Evolutionary conservation across 2,797 vertebrate species (phyloP).

Genomic region (Hippocampus kuda): DNA sequence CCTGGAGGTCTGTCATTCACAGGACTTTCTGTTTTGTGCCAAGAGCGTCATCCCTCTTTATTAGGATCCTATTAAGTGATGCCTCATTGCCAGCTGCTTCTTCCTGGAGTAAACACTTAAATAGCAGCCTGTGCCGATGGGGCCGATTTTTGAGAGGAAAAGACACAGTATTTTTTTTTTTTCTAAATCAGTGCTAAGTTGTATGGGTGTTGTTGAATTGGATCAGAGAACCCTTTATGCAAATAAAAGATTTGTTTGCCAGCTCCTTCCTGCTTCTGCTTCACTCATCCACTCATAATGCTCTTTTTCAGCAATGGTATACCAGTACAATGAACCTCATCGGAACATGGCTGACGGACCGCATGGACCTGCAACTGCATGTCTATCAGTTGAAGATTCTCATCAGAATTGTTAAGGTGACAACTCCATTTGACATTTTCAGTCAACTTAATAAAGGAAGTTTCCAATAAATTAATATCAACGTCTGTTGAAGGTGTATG

Average conservation of each 20-base stretch:
- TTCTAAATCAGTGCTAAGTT: not conserved
- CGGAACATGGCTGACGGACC: constrained; percentile 95
- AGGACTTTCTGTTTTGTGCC: constrained; percentile 6
- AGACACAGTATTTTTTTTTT: not conserved
- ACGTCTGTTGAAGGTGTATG: not conserved
- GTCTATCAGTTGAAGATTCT: constrained; percentile 97
- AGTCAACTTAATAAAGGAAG: not conserved
- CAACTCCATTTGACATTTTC: not conserved
- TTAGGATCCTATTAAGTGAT: constrained; percentile 19
- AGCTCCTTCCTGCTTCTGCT: not conserved
- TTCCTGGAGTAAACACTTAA: constrained; percentile 4
- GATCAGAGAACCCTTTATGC: not conserved
- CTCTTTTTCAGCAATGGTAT: constrained; percentile 96
- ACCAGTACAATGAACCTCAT: constrained; percentile 95
- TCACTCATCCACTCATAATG: not conserved
- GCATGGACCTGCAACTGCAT: constrained; percentile 98
- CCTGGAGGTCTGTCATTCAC: constrained; percentile 3
- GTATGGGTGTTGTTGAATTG: not conserved
- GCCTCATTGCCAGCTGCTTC: constrained; percentile 16
- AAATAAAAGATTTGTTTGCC: not conserved
- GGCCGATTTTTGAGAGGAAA: constrained; percentile 9
- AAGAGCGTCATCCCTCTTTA: constrained; percentile 14
- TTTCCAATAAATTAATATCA: not conserved
- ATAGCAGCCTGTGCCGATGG: constrained; percentile 22
- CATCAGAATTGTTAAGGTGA: constrained; percentile 95